Evolutionary conservation across 2,797 vertebrate genomes (phyloP).

Genomic region (Megaceryle alcyon): DNA sequence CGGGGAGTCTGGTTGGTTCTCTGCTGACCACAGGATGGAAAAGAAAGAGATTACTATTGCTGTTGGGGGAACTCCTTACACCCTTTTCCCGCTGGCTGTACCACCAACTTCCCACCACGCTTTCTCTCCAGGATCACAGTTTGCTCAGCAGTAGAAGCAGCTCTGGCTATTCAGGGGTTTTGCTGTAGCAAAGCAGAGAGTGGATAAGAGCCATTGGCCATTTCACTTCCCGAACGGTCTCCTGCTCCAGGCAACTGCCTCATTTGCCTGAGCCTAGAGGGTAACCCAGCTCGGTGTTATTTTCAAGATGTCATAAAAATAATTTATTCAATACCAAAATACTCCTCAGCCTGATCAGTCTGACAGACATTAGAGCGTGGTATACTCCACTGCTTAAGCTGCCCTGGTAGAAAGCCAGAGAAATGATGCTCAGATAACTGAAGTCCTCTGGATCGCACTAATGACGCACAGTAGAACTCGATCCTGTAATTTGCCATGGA

Average conservation of each 20-base stretch:
- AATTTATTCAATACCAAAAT: neutral
- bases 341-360: neutral
- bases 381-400: neutral
- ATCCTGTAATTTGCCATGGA: neutral
- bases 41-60: neutral
- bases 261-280: neutral
- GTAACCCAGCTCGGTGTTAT: neutral
- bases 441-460: neutral
- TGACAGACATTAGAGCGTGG: neutral
- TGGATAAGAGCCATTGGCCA: neutral
- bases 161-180: neutral
- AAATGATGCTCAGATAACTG: neutral
- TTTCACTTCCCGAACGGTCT: neutral
- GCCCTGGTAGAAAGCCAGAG: neutral
- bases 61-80: neutral
- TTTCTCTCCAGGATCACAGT: neutral
- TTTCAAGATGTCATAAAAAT: neutral
- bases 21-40: neutral
- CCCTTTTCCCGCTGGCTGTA: accelerated
- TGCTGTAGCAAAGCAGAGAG: neutral
- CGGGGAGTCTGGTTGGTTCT: neutral
- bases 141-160: neutral
- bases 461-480: neutral
- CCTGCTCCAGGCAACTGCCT: neutral
- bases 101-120: neutral